Base-by-base conservation (phyloP, 2,113 vertebrate species). In the Engraulis encrasicolus region DNA sequence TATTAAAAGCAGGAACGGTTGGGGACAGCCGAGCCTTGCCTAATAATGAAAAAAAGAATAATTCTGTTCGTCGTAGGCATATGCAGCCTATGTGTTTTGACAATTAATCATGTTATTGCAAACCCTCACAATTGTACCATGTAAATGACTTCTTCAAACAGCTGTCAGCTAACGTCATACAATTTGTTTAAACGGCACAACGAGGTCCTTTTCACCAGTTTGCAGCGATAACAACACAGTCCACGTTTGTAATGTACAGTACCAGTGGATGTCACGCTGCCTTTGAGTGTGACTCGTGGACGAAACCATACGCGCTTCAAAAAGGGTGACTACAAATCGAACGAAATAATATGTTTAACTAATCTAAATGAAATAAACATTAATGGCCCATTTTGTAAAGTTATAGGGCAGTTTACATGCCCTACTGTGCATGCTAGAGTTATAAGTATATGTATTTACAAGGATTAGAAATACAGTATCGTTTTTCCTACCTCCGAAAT, bases 231-330 rank as follows among this genome's bases (percentile, higher is more conserved):
- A n/a, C 36, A 49, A 45, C 40, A 45, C 40, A 45, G 40, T 9
- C 40, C 61, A 34, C 37, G 45, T 18, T 18, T 27, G 2, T 5
- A 15, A 40, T 27, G 38, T 23, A 14, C 50, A 0, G 19, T 6
- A 61, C 27, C 0, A 12, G 49, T 6, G n/a, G 6, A 17, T 58
- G 77, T 84, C 85, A 86, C 74, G 82, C 82, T 66, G 78, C 50
- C 37, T 48, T 78, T 45, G 27, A 82, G 23, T 82, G 79, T 48
- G 85, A 84, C 74, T 82, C 6, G 31, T 27, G 79, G 79, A 36
- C 37, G 49, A 79, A 86, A 84, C 82, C 85, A 86, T n/a, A 14
- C 20, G 17, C 34, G 6, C 6, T 6, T 17, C 61, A 2, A 38
- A n/a, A 61, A 18, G 9, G 52, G 82, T 71, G 27, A 81, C 31